These are phyloP conservation scores for Carterocephalus palaemon DNA, from an alignment of 2,888 invertebrate genomes.

Conservation along the genomic window DNA sequence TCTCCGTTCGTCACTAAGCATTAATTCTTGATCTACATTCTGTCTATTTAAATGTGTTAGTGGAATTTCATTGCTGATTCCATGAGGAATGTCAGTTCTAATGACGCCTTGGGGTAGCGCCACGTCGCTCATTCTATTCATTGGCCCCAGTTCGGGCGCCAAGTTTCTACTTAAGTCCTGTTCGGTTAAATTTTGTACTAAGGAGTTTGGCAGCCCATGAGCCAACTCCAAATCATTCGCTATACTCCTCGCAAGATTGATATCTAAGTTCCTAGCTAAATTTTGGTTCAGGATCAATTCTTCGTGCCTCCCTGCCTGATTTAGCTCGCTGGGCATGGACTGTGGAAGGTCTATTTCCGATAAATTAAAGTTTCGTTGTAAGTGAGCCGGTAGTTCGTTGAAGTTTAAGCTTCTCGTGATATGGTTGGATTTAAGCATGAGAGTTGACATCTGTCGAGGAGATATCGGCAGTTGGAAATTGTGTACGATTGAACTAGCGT, in stretches of 20 bases:
- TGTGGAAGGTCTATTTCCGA: slow-evolving; percentile 51
- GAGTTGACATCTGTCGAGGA: slow-evolving; percentile 65
- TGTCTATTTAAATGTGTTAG: slow-evolving; percentile 50
- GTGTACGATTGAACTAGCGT: slow-evolving; percentile 50
- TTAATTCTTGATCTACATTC: slow-evolving; percentile 41
- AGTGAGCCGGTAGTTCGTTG: slow-evolving; percentile 60
- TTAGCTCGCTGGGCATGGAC: slow-evolving; percentile 46
- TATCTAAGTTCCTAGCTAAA: slow-evolving; percentile 45
- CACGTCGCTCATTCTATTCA: slow-evolving; percentile 15
- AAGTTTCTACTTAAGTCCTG: slow-evolving; percentile 20
- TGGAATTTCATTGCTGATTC: slow-evolving; percentile 8
- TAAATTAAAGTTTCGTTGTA: slow-evolving; percentile 44
- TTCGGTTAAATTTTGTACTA: slow-evolving; percentile 42
- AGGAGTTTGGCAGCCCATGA: slow-evolving; percentile 38
- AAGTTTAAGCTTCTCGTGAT: slow-evolving; percentile 53
- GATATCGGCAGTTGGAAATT: slow-evolving; percentile 66
- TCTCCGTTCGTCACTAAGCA: slow-evolving; percentile 34
- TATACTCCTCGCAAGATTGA: slow-evolving; percentile 37
- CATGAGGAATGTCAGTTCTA: slow-evolving; percentile 7
- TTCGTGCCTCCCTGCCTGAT: slow-evolving; percentile 44
- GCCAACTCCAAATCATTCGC: slow-evolving; percentile 50
- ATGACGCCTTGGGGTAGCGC: slow-evolving; percentile 3
- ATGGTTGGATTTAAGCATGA: slow-evolving; percentile 67
- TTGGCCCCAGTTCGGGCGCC: slow-evolving; percentile 14
- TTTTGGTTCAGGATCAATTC: slow-evolving; percentile 37